Percentiles rank a stretch among this genome's conserved stretches.
Conservation (phyloP, 2,797 vertebrate genomes). For the Myotis findleyi region DNA sequence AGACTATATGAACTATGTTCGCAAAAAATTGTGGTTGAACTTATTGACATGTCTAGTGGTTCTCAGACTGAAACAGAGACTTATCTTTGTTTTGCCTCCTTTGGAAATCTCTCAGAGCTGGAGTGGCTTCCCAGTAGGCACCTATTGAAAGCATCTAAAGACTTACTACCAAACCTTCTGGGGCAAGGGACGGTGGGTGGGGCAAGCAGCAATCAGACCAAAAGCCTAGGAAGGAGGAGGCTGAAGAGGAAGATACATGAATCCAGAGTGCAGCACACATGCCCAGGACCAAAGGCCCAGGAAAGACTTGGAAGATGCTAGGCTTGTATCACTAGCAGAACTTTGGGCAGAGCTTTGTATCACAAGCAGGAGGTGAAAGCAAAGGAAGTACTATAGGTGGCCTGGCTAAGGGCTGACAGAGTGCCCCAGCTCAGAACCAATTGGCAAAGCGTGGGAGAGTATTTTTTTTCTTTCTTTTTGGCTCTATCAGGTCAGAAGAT, state of each 20-base stretch:
- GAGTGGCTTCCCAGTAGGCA: not conserved
- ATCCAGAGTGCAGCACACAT: not conserved
- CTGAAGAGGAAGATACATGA: not conserved
- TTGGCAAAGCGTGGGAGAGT: not conserved
- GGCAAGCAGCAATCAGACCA: not conserved
- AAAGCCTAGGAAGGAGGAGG: not conserved
- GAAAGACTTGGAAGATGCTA: not conserved
- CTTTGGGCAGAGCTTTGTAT: not conserved
- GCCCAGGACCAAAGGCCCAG: not conserved
- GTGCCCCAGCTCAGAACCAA: not conserved
- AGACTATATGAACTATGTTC: not conserved
- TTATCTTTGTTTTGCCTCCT: slow-evolving; percentile 24
- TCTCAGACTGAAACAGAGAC: not conserved
- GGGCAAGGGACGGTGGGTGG: not conserved
- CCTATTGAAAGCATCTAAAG: not conserved
- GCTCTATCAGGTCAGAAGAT: not conserved
- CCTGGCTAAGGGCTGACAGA: not conserved
- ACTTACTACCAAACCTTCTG: not conserved
- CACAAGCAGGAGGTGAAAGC: not conserved
- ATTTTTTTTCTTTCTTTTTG: slow-evolving; percentile 12
- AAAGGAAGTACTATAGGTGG: not conserved
- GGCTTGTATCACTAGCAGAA: not conserved
- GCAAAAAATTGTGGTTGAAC: not conserved
- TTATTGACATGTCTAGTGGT: not conserved
- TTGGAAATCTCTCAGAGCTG: not conserved